These are phyloP conservation scores for Pelecanoides urinatrix DNA, from an alignment of 2,113 vertebrate genomes.

Conservation along the genomic window DNA sequence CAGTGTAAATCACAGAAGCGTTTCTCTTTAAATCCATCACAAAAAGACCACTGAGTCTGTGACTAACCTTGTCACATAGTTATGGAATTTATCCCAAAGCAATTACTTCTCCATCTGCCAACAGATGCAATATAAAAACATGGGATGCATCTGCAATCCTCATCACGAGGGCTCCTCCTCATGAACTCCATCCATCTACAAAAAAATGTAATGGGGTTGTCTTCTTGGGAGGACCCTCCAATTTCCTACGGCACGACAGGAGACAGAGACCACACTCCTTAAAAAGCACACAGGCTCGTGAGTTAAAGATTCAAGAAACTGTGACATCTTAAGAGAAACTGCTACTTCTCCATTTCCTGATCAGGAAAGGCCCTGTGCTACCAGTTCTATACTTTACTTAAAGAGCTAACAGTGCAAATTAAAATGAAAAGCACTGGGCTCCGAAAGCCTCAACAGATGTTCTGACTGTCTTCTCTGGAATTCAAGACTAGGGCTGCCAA, in stretches of 20 bases:
- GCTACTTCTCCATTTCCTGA: neutral
- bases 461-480: neutral
- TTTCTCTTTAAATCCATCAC: neutral
- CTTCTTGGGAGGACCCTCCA: neutral
- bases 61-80: neutral
- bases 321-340: neutral
- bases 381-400: neutral
- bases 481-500: neutral
- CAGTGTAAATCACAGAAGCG: neutral
- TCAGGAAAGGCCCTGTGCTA: neutral
- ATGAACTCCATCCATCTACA: neutral
- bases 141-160: neutral
- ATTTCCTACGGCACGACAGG: neutral
- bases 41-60: neutral
- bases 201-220: neutral
- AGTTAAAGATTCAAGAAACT: neutral
- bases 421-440: neutral
- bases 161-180: neutral
- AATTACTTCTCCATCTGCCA: neutral
- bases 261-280: neutral
- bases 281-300: neutral
- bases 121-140: neutral
- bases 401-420: neutral
- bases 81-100: neutral
- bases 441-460: neutral